Conservation (phyloP, 2,113 vertebrate genomes). For the Girardinichthys multiradiatus region DNA sequence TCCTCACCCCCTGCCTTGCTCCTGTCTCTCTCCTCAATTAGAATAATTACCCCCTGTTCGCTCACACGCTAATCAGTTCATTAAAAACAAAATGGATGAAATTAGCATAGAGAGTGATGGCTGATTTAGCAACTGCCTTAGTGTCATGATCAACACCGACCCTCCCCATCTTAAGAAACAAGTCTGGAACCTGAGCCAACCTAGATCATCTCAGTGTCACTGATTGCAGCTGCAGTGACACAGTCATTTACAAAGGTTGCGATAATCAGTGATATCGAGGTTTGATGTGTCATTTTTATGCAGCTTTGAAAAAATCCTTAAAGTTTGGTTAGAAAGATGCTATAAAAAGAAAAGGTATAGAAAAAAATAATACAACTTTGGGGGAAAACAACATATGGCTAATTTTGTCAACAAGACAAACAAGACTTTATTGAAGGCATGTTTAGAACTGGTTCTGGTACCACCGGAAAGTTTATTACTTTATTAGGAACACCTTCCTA, state of each 20-base stretch:
- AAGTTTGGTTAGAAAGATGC: neutral
- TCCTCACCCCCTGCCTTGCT: constrained; percentile 65
- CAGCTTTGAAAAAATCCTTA: neutral
- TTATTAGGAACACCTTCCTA: no score
- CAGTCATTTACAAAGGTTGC: constrained; percentile 38
- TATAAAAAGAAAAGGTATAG: no score
- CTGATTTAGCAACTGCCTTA: constrained; percentile 75
- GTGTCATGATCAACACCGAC: constrained; percentile 65
- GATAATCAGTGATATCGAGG: constrained; percentile 24
- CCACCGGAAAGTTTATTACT: neutral
- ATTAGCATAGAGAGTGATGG: constrained; percentile 78
- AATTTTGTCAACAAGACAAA: no score
- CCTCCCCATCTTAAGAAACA: neutral
- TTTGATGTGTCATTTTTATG: constrained; percentile 8
- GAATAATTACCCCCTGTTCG: constrained; percentile 82
- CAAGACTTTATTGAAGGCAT: neutral
- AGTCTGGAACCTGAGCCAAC: constrained; percentile 45
- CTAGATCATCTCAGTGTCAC: constrained; percentile 29
- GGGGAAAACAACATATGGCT: no score
- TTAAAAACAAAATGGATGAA: constrained; percentile 84
- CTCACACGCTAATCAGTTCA: constrained; percentile 83
- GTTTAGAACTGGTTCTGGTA: neutral
- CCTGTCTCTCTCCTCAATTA: constrained; percentile 81
- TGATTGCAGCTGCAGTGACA: constrained; percentile 40
- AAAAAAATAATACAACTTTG: no score